Evolutionary conservation across 2,888 invertebrate genomes (phyloP), one percentile per base, ranked within the genome.

Genomic region (Eupithecia vulgata): DNA sequence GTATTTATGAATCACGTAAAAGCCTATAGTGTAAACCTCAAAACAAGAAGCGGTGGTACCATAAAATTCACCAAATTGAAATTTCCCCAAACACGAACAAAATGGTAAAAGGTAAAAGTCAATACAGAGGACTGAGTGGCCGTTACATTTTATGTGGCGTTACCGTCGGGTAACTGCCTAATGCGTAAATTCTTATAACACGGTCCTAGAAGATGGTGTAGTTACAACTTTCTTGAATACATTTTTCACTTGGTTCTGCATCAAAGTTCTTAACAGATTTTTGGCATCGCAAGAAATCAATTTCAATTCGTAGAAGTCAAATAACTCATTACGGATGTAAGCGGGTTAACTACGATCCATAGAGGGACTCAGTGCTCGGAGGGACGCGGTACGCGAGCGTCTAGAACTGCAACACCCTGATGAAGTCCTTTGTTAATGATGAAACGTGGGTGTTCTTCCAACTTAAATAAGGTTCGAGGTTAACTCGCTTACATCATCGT

Each of bases 121-220:
- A 91, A 93, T 92, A 92, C 91, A 89, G 90, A 91, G 88, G 88
- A 85, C 86, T 80, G 91, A 94, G 93, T 93, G 92, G 90, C 88
- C 89, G 89, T 94, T 90, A 93, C 87, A 92, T 94, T 94, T 94
- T 94, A 94, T 91, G 85, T 78, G 77, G 90, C 93, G 92, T 94
- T 93, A 57, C 91, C 86, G 85, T 77, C 80, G 88, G 86, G 75
- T 75, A 91, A 94, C 91, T 91, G 93, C 40, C 37, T 25, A 40
- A 86, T 85, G 87, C 94, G 93, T 94, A 94, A 93, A 94, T 94
- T 94, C 93, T 93, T 94, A 94, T 94, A 94, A 94, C 93, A 89
- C 88, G 87, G 85, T 10, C 65, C 25, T 62, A 42, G 71, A 74
- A 68, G 61, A 71, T 40, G 21, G 37, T 48, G 35, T 65, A 67